Percentiles rank a stretch among this genome's conserved stretches.
These are phyloP conservation scores for Agapornis roseicollis DNA, from an alignment of 2,113 vertebrate genomes.

Conservation along the genomic window DNA sequence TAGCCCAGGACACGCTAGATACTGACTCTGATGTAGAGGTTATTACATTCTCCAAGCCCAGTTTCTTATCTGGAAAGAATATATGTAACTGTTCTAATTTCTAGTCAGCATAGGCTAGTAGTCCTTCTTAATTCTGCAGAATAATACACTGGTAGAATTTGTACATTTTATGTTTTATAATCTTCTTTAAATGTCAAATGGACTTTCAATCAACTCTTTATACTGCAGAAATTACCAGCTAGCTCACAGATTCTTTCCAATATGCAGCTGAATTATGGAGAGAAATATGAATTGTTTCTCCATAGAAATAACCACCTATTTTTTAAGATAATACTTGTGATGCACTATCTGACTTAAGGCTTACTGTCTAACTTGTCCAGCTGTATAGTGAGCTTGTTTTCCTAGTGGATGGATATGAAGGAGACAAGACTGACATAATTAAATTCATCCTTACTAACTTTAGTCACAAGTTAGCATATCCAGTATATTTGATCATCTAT, in stretches of 20 bases:
- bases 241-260: not conserved
- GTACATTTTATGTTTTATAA: not conserved
- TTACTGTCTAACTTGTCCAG: not conserved
- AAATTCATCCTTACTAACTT: not conserved
- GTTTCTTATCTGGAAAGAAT: not conserved
- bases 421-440: not conserved
- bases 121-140: not conserved
- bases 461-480: not conserved
- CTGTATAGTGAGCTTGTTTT: not conserved
- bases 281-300: not conserved
- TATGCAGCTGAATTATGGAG: accelerated
- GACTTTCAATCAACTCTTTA: not conserved
- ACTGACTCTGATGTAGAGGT: not conserved
- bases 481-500: not conserved
- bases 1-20: not conserved
- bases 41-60: not conserved
- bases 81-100: not conserved
- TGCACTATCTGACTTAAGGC: not conserved
- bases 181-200: not conserved
- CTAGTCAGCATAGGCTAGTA: not conserved
- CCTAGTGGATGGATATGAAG: not conserved
- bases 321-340: not conserved
- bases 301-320: not conserved
- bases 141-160: not conserved
- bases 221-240: not conserved